Evolutionary conservation across 1,140 invertebrate genomes (phyloP), one percentile per base, ranked within the genome.

Genomic region (Drosophila micromelanica): DNA sequence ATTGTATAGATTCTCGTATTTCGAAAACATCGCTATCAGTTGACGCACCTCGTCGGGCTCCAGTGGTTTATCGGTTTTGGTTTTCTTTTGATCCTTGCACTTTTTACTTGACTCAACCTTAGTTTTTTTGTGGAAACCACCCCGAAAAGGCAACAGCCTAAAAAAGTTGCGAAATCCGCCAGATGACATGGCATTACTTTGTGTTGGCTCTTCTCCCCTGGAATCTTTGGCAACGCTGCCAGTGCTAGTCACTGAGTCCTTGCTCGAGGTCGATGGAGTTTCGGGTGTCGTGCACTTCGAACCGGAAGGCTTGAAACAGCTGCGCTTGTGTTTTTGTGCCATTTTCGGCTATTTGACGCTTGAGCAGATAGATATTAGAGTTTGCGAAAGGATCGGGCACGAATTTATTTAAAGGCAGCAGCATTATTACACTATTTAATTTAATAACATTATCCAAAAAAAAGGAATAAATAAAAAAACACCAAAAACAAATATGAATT

Each of bases 301-400:
- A 80, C 13, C 59, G 54, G 59, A 85, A 86, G 17, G 70, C 81
- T 60, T 80, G 77, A n/a, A 80, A 59, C 12, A 85, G 55, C 49
- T 80, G 37, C 1, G 64, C 45, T 63, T 85, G 80, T 17, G 77
- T 71, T 43, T 77, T 77, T 40, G 80, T 74, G 55, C 77, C 81
- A 62, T 80, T 15, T 6, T 85, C 73, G 3, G 65, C 65, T 17
- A 74, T 71, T 55, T 73, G 73, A 2, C 80, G 73, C 13, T 80
- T 85, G 1, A 85, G 56, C n/a, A 63, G 13, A 11, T 78, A 61
- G 0, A 68, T 67, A 15, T 48, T 59, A 2, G 61, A 42, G 9
- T 38, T 59, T 7, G 37, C 17, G 35, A 52, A 37, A 38, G 65
- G 27, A 32, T 54, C 48, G 1, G 48, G 8, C 5, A 55, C 61